A percentile compares a stretch with the other conserved stretches of the same genome.
These are phyloP conservation scores for Chrysopilus asiliformis DNA, from an alignment of 2,888 invertebrate species.

Conservation along the genomic window DNA sequence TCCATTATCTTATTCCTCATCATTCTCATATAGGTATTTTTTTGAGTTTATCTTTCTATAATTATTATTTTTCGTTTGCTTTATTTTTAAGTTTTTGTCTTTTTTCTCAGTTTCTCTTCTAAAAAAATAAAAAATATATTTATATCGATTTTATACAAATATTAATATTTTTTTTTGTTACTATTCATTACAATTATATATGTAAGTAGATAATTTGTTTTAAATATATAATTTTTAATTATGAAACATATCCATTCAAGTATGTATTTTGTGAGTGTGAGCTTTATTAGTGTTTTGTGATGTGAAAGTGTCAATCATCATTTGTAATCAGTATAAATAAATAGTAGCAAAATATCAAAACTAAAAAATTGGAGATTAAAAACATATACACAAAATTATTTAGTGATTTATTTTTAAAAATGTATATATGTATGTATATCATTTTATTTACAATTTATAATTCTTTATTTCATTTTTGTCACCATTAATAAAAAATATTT, in stretches of 20 bases:
- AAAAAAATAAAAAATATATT: conserved; percentile 6
- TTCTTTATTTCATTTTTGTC: too few species aligned
- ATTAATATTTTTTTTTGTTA: not conserved
- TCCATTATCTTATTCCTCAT: not conserved
- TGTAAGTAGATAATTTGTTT: not conserved
- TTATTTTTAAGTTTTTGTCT: not conserved
- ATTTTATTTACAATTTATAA: too few species aligned
- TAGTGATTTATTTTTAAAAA: not conserved
- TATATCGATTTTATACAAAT: conserved; percentile 1
- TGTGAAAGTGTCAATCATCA: not conserved
- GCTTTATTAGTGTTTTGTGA: too few species aligned
- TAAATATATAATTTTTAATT: not conserved
- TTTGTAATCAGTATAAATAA: not conserved
- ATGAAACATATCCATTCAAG: not conserved
- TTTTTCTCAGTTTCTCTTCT: not conserved
- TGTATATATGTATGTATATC: not conserved
- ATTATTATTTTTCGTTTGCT: not conserved
- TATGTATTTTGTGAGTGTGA: too few species aligned
- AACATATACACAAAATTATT: not conserved
- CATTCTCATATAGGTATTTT: not conserved
- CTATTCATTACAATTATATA: not conserved
- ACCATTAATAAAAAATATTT: too few species aligned
- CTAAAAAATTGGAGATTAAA: not conserved
- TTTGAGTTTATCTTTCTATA: not conserved
- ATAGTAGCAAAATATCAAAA: not conserved